These are phyloP conservation scores for Triops cancriformis DNA, from an alignment of 1,140 invertebrate species.

Conservation along the genomic window DNA sequence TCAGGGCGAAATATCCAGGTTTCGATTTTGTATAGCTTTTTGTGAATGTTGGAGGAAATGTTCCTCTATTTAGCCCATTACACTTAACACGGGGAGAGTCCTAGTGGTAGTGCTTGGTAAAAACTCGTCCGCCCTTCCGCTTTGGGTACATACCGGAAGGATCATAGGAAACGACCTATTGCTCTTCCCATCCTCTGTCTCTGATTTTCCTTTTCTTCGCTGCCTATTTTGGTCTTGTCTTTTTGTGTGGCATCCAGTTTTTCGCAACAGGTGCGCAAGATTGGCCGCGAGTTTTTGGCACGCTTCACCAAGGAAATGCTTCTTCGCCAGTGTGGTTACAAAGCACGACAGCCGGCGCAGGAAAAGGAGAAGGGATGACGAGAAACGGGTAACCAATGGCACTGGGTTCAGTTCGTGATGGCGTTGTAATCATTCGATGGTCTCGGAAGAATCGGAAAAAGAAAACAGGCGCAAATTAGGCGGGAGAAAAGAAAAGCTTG, in stretches of 20 bases:
- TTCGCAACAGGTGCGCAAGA: background rate
- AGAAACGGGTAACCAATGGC: background rate
- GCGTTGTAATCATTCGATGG: no score
- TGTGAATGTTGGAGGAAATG: background rate
- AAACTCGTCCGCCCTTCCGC: conserved; percentile 7
- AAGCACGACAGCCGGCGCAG: background rate
- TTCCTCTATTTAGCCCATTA: background rate
- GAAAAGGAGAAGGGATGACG: background rate
- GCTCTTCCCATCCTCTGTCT: background rate
- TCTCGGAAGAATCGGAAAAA: no score
- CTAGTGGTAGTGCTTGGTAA: background rate
- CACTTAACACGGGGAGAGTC: background rate
- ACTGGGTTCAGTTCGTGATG: no score
- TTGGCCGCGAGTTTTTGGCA: background rate
- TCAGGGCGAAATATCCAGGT: background rate
- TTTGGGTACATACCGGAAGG: background rate
- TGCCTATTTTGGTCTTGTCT: background rate
- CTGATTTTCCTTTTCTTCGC: background rate
- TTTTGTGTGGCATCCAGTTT: background rate
- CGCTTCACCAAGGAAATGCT: background rate
- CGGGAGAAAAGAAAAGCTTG: no score
- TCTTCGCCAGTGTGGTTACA: background rate
- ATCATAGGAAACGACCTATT: background rate
- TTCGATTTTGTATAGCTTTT: background rate
- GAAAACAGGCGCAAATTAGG: no score